A percentile compares a stretch with the other conserved stretches of the same genome.
Conservation (phyloP, 2,888 invertebrate species). For the Sminthurides aquaticus region DNA sequence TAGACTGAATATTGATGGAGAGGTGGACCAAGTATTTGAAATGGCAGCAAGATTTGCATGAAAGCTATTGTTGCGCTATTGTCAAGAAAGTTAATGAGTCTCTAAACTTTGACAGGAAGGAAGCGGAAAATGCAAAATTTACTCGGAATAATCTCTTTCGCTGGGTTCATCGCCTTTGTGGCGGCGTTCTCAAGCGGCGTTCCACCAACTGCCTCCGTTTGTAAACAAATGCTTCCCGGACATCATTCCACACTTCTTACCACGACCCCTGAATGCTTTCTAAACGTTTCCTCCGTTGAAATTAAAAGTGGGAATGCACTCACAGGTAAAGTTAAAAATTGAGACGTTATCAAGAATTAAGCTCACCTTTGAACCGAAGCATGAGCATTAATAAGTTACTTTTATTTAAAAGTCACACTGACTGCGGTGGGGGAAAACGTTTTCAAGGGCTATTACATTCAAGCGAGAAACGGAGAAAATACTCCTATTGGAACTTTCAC, state of each 20-base stretch:
- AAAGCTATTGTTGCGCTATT: too few relatives aligned
- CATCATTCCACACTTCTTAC: conserved; percentile 10
- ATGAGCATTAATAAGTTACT: too few relatives aligned
- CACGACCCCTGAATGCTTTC: background rate
- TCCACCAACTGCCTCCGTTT: conserved; percentile 25
- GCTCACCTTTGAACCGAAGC: too few relatives aligned
- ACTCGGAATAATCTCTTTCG: background rate
- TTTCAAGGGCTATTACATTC: conserved; percentile 33
- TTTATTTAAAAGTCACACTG: too few relatives aligned
- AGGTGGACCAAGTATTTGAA: too few relatives aligned
- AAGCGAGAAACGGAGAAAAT: conserved; percentile 26
- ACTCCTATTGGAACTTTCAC: conserved; percentile 35
- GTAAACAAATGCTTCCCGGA: conserved; percentile 25
- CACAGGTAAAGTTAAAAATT: background rate
- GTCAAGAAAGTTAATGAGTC: too few relatives aligned
- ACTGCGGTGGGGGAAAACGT: too few relatives aligned
- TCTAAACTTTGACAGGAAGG: too few relatives aligned
- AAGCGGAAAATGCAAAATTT: background rate
- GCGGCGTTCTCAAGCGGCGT: conserved; percentile 27
- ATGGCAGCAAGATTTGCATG: too few relatives aligned
- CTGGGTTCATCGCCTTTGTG: background rate
- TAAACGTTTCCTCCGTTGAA: background rate
- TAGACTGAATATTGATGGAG: too few relatives aligned
- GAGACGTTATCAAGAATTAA: too few relatives aligned
- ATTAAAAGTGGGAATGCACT: background rate